Base-by-base conservation (phyloP, 1,140 invertebrate species). In the Leptopilina clavipes region DNA sequence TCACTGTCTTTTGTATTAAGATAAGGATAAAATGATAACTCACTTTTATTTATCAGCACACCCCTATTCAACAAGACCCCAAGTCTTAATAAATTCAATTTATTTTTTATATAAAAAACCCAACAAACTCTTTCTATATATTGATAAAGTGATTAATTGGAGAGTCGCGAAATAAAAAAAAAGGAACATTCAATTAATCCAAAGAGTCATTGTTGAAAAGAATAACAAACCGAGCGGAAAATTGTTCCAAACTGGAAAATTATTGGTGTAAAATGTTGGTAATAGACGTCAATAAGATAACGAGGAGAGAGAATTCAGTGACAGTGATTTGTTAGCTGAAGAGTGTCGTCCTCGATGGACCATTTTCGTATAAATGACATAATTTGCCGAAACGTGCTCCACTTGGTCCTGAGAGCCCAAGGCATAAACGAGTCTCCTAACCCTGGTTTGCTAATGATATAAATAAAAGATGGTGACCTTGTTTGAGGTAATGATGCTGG, bases 391-490 rank as follows among this genome's bases (percentile, higher is more conserved):
- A 83, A 81, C 48, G 74, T 71, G 73, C 19, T 74, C 48, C 72
- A 73, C 82, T 84, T 83, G 25, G 59, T 80, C 81, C 76, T 79
- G 25, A 70, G 77, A 79, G 76, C 75, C 71, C 59, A 56, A 48
- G 77, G 59, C 44, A 76, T 70, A 73, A 78, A 79, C 78, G 76
- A 80, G 78, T 77, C 76, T 31, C 25, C 78, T 70, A 79, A 79
- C 77, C 72, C 75, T 75, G 74, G 52, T 75, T 76, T 77, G 80
- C 83, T 84, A 83, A 84, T 84, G 83, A 84, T 83, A 83, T 84
- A 84, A 84, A 84, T 84, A 83, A 84, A 84, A 84, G 83, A 84
- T 83, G 79, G 81, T 76, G 78, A 81, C 72, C 74, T 80, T 79
- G 80, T 82, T 80, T 77, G 70, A 81, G 80, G 78, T 83, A 84